phyloP scores from a whole-genome alignment of 2,113 vertebrate species.

The Hiodon tergisus region DNA sequence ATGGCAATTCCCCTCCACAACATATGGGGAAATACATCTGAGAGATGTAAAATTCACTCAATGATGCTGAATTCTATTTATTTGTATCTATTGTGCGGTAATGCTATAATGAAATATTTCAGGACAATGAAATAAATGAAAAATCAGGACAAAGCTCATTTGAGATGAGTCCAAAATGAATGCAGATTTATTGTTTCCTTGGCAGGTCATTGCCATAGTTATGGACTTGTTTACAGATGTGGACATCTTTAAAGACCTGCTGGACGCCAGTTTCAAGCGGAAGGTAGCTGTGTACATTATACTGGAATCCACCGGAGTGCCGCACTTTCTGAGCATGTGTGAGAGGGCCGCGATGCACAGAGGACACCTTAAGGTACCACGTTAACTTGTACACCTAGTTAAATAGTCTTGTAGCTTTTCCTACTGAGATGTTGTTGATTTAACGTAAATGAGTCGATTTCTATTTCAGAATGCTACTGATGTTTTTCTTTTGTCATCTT shows the following conservation, averaged over 20 bases:
- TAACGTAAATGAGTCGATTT: not conserved
- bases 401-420: not conserved
- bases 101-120: not conserved
- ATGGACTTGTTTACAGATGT: constrained; percentile 97
- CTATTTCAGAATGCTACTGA: not conserved
- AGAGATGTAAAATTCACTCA: too few relatives aligned
- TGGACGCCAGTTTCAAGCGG: constrained; percentile 82
- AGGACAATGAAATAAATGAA: not conserved
- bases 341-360: constrained; percentile 85
- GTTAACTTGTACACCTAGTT: constrained; percentile 7
- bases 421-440: not conserved
- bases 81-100: not conserved
- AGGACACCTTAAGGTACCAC: constrained; percentile 82
- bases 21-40: not conserved
- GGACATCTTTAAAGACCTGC: constrained; percentile 93
- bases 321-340: constrained; percentile 90
- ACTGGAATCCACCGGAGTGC: constrained; percentile 73
- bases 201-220: constrained; percentile 85
- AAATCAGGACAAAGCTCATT: not conserved
- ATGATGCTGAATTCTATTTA: too few relatives aligned
- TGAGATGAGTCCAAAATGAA: not conserved
- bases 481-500: not conserved
- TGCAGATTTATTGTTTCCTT: constrained; percentile 18
- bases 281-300: constrained; percentile 91
- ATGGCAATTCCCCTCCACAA: not conserved